Evolutionary conservation across 2,797 vertebrate genomes (phyloP).

Genomic region (Parauchenoglanis punctatus): DNA sequence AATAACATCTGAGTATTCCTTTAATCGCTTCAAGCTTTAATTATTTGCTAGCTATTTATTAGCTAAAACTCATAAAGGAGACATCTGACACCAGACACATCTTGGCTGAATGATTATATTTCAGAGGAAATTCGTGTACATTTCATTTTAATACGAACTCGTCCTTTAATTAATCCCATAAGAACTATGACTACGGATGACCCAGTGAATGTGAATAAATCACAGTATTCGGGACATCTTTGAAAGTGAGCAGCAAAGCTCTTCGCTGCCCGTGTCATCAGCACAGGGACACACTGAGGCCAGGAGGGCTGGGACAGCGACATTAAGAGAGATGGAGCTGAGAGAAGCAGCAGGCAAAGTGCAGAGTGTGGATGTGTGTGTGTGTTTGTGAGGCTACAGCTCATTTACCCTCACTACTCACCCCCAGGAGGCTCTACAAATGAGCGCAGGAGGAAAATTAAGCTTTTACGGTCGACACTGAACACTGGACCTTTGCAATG

Average conservation of each 20-base stretch:
- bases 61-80: background rate
- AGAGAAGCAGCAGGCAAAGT: slow-evolving; percentile 21
- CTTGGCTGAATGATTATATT: background rate
- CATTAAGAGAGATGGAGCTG: slow-evolving; percentile 1
- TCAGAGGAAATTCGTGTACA: background rate
- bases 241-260: slow-evolving; percentile 3
- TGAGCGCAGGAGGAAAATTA: slow-evolving; percentile 32
- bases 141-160: background rate
- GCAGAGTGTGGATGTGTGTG: background rate
- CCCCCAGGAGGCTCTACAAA: slow-evolving; percentile 31
- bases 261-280: background rate
- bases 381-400: slow-evolving; percentile 24
- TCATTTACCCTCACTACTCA: slow-evolving; percentile 38
- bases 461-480: slow-evolving; percentile 27
- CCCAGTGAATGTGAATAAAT: slow-evolving; percentile 39
- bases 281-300: background rate
- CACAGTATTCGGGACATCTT: slow-evolving; percentile 10
- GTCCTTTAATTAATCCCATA: slow-evolving; percentile 35
- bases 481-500: background rate
- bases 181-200: slow-evolving; percentile 22
- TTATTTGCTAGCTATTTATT: background rate
- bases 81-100: background rate
- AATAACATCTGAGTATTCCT: background rate
- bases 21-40: background rate
- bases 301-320: slow-evolving; percentile 19